Conservation (phyloP, 2,888 invertebrate genomes). For the Eulithis prunata region DNA sequence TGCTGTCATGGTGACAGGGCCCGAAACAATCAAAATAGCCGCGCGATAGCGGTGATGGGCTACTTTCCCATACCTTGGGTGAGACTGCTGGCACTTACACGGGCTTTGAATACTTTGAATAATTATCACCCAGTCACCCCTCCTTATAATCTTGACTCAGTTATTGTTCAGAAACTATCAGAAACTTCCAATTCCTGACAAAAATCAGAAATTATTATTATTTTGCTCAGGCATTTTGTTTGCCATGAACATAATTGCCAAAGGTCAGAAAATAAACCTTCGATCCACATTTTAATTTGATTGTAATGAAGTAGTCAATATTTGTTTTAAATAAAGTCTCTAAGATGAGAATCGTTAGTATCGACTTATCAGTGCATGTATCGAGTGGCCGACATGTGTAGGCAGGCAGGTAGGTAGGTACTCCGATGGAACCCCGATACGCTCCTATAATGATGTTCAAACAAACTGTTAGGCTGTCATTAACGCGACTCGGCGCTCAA, state of each 20-base stretch:
- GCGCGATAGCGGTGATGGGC: constrained; percentile 72
- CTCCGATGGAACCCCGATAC: constrained; percentile 80
- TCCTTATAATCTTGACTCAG: no score
- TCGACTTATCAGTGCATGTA: constrained; percentile 55
- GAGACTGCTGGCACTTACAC: constrained; percentile 9
- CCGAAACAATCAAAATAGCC: constrained; percentile 79
- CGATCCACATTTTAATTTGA: not conserved
- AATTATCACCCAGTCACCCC: no score
- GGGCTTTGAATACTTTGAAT: no score
- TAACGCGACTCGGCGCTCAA: constrained; percentile 78
- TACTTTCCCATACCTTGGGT: constrained; percentile 47
- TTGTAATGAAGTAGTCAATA: not conserved
- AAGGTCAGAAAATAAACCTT: not conserved
- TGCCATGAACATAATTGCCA: no score
- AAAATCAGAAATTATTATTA: no score
- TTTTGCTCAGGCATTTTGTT: no score
- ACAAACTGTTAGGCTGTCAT: constrained; percentile 84
- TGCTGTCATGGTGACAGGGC: constrained; percentile 78
- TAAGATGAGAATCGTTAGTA: constrained; percentile 47
- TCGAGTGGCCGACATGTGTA: constrained; percentile 63
- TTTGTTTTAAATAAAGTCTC: constrained; percentile 46
- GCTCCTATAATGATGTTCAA: constrained; percentile 83
- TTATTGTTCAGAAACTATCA: no score
- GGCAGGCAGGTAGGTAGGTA: constrained; percentile 52
- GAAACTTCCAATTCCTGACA: no score